Conservation (phyloP, 2,888 invertebrate genomes). For the Limnephilus auricula region DNA sequence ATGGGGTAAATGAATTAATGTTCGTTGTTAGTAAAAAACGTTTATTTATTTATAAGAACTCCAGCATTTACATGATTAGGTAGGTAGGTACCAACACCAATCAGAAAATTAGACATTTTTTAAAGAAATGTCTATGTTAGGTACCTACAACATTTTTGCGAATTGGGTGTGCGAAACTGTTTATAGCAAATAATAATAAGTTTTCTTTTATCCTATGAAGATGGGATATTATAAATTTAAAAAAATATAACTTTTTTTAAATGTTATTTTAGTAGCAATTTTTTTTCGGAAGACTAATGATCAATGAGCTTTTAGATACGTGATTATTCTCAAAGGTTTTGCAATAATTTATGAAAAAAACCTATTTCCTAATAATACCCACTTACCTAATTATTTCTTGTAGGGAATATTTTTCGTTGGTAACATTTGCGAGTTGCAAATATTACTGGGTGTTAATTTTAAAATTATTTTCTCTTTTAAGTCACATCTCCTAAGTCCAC, state of each 20-base stretch:
- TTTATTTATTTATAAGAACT: background rate
- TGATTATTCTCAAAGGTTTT: background rate
- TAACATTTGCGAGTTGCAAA: too few relatives aligned
- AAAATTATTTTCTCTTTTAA: background rate
- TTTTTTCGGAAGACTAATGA: background rate
- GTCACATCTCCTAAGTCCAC: too few relatives aligned
- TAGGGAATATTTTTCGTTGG: background rate
- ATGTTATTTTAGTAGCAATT: too few relatives aligned
- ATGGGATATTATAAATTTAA: too few relatives aligned
- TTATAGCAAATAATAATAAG: background rate
- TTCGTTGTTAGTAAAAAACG: background rate
- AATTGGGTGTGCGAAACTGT: too few relatives aligned
- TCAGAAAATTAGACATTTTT: too few relatives aligned
- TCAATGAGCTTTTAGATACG: background rate
- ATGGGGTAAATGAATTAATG: background rate
- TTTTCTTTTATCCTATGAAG: too few relatives aligned
- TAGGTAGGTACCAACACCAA: background rate
- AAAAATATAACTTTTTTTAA: background rate
- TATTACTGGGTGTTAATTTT: too few relatives aligned
- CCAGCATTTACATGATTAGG: background rate
- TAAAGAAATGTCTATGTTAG: too few relatives aligned
- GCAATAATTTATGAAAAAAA: too few relatives aligned
- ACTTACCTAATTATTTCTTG: background rate
- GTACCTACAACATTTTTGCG: too few relatives aligned
- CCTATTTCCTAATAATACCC: background rate